Evolutionary conservation across 1,140 invertebrate genomes (phyloP), one percentile per base, ranked within the genome.

Genomic region (Plodia interpunctella): DNA sequence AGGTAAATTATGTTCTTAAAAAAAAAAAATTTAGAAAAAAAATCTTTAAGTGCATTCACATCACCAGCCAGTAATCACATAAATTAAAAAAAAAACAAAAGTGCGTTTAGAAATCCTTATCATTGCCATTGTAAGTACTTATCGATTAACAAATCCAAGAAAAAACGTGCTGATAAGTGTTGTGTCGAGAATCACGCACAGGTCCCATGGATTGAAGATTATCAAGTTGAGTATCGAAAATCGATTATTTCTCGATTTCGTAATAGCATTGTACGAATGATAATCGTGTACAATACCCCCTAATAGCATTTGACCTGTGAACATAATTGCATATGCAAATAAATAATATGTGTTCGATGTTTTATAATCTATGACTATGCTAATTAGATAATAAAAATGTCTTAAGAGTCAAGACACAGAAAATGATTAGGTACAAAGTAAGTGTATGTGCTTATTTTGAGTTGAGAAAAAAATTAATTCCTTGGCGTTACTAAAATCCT

Each of bases 111-210:
- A 44, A 44, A 44, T 44, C n/a, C 38, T 44, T 15, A 44, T 44
- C 38, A 44, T 2, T 32, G 30, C 3, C 30, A 44, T 44, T 44
- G 15, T 25, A 25, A 6, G n/a, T n/a, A n/a, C n/a, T n/a, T 44
- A 44, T 44, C 38, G 38, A 44, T 17, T 15, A 38, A 44, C 5
- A 15, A 44, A 44, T 15, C 38, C 4, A 35, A 35, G 13, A 32
- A 44, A 44, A 44, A 44, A 44, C 38, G 38, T 44, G 38, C 38
- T 44, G 38, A 44, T 44, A 15, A 44, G 13, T 44, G 13, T 44
- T 44, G 38, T 15, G 6, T 2, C 13, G 10, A 44, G n/a, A 44
- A 44, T 44, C 38, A 44, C 38, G 38, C 38, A 44, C 38, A 3
- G 9, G 13, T 35, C 11, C 30, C 11, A 11, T 11, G 30, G 11